Evolutionary conservation across 2,797 vertebrate species (phyloP).

Genomic region (Mormyrops attenuatus): DNA sequence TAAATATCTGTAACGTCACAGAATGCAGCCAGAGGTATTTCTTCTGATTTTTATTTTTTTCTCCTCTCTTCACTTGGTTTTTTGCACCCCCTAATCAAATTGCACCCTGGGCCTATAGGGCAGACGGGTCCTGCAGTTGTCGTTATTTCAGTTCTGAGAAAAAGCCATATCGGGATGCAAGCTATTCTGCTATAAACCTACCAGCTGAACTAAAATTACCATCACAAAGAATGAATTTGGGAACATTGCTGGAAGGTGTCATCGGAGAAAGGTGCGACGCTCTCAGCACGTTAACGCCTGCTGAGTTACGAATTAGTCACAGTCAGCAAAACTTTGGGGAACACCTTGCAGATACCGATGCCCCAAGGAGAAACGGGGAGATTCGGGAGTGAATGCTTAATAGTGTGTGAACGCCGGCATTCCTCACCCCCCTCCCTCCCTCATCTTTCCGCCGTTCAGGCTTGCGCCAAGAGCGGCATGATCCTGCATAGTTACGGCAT

Average conservation of each 20-base stretch:
- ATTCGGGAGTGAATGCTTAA: not conserved
- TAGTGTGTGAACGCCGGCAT: not conserved
- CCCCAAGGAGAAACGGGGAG: not conserved
- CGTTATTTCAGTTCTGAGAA: not conserved
- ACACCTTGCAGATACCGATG: not conserved
- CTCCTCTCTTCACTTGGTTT: not conserved
- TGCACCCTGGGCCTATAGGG: too few species aligned
- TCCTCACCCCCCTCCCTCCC: not conserved
- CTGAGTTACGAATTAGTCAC: not conserved
- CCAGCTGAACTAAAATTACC: not conserved
- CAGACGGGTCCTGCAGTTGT: not conserved
- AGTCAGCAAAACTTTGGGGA: not conserved
- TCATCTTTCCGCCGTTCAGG: slow-evolving; percentile 54
- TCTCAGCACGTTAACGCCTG: not conserved
- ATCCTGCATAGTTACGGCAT: slow-evolving; percentile 89
- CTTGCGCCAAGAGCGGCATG: slow-evolving; percentile 78
- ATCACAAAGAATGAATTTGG: not conserved
- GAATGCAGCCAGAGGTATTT: not conserved
- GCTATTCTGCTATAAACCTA: not conserved
- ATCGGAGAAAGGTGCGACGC: not conserved
- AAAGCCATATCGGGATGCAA: not conserved
- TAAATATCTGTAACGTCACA: not conserved
- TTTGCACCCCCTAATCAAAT: not conserved
- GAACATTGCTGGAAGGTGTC: not conserved
- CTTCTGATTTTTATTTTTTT: not conserved